Conservation (phyloP, 2,888 invertebrate species). For the Nebria salina region DNA sequence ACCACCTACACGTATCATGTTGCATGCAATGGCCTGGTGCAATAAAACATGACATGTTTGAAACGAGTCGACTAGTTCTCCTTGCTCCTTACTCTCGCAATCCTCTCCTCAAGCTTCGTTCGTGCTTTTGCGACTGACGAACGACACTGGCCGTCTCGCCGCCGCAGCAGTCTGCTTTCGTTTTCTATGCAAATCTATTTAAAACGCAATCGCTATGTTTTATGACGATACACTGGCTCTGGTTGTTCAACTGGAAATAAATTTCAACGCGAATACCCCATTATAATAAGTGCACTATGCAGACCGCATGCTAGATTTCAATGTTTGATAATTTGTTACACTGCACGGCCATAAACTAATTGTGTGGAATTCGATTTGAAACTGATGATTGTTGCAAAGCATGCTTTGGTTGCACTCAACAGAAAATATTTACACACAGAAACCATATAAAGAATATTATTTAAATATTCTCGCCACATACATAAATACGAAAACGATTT, state of each 20-base stretch:
- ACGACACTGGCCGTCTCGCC: too few species aligned
- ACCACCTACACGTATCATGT: too few species aligned
- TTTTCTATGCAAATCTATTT: slow-evolving; percentile 1
- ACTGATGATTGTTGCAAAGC: not conserved
- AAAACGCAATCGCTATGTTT: not conserved
- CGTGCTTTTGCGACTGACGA: too few species aligned
- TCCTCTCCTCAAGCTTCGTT: too few species aligned
- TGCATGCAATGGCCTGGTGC: too few species aligned
- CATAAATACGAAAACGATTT: not conserved
- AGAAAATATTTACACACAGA: too few species aligned
- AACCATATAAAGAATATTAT: too few species aligned
- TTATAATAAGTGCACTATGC: not conserved
- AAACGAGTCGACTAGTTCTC: too few species aligned
- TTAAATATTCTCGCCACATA: too few species aligned
- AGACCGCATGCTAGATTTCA: not conserved
- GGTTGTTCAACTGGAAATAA: not conserved
- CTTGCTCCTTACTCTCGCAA: too few species aligned
- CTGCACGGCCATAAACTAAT: not conserved
- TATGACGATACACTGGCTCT: not conserved
- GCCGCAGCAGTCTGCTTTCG: not conserved
- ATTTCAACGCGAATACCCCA: not conserved
- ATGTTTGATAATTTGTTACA: not conserved
- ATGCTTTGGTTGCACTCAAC: not conserved
- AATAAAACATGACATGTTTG: too few species aligned
- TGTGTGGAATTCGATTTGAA: not conserved